Evolutionary conservation across 1,140 invertebrate genomes (phyloP).

Genomic region (Bombus polaris): DNA sequence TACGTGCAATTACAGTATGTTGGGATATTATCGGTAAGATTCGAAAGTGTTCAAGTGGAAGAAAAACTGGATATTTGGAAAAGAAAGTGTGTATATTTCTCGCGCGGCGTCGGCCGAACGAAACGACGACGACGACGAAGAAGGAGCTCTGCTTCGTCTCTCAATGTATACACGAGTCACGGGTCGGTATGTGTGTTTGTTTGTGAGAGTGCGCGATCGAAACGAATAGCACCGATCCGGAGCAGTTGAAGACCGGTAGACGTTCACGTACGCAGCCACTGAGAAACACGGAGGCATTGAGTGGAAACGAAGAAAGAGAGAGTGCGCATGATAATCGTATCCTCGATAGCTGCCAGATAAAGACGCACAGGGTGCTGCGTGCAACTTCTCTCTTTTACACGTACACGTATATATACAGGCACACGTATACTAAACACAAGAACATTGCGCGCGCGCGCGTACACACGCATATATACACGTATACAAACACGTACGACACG

Average conservation of each 20-base stretch:
- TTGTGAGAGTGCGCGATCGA: slow-evolving; percentile 46
- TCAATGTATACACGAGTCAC: slow-evolving; percentile 31
- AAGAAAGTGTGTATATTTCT: slow-evolving; percentile 57
- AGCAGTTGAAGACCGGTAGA: slow-evolving; percentile 41
- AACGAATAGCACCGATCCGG: slow-evolving; percentile 35
- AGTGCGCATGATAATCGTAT: slow-evolving; percentile 51
- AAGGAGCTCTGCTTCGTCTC: slow-evolving; percentile 46
- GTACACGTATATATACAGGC: background rate
- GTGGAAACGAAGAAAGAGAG: slow-evolving; percentile 46
- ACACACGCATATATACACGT: background rate
- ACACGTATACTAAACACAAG: background rate
- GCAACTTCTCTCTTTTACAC: slow-evolving; percentile 15
- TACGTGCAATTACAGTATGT: background rate
- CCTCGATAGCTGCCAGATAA: slow-evolving; percentile 47
- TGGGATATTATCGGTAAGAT: background rate
- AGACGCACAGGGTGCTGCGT: slow-evolving; percentile 50
- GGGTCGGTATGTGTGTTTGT: slow-evolving; percentile 14
- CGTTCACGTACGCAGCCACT: slow-evolving; percentile 1
- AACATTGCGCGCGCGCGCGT: background rate
- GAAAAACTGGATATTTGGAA: slow-evolving; percentile 18
- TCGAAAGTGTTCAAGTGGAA: background rate
- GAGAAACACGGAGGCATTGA: slow-evolving; percentile 30
- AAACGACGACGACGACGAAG: slow-evolving; percentile 51
- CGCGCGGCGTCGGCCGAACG: slow-evolving; percentile 58
- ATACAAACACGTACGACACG: background rate